Evolutionary conservation across 2,888 invertebrate species (phyloP).

Genomic region (Nemotelus nigrinus): DNA sequence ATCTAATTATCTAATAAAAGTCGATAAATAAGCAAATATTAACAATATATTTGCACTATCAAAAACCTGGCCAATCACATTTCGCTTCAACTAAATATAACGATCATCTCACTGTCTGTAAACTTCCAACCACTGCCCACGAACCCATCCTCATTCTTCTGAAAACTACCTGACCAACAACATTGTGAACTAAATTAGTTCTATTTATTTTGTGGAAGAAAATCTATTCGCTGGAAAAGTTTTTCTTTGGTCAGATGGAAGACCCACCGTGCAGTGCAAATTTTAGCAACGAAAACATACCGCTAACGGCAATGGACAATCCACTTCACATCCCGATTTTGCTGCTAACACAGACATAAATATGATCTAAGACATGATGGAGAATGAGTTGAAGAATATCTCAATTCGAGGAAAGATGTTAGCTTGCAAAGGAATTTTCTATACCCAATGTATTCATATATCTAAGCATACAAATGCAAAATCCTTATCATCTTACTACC

Average conservation of each 20-base stretch:
- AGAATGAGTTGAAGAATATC: no score
- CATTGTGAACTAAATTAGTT: neutral
- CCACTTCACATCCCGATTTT: no score
- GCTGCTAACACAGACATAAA: no score
- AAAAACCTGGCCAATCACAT: no score
- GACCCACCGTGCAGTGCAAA: neutral
- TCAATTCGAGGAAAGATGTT: neutral
- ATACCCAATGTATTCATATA: neutral
- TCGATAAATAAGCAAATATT: no score
- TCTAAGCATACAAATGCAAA: neutral
- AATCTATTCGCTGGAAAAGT: neutral
- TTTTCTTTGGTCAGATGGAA: neutral
- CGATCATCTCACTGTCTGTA: no score
- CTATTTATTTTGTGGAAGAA: neutral
- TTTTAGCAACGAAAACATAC: neutral
- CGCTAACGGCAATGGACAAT: neutral
- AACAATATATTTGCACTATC: no score
- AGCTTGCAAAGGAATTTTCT: slow-evolving; percentile 17
- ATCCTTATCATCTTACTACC: slow-evolving; percentile 2
- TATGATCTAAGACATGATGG: no score
- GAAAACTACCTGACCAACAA: neutral
- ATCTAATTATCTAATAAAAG: no score
- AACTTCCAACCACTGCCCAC: no score
- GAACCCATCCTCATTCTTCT: no score
- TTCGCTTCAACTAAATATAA: no score